Evolutionary conservation across 1,140 invertebrate species (phyloP), one percentile per base, ranked within the genome.

Genomic region (Epicauta chinensis): DNA sequence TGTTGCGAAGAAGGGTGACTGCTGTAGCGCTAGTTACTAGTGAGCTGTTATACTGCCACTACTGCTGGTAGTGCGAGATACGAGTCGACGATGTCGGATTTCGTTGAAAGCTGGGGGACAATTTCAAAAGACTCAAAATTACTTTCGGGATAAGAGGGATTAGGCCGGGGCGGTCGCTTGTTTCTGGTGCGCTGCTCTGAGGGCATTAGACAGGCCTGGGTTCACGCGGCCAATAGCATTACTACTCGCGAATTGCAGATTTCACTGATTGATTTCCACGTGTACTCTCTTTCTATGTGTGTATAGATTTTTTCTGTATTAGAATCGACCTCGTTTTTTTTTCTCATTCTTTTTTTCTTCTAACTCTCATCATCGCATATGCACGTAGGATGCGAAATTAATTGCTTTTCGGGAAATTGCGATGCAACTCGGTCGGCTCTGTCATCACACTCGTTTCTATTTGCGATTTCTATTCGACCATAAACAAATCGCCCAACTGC

Each of bases 41-140:
- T 23, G 7, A 4, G 17, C 17, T 23, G 17, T 7, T 23, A 23
- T 23, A 2, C 23, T 23, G 23, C 23, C 7, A 23, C 2, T 3
- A 52, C 51, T 60, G 45, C 61, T 66, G 62, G 49, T 41, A 51
- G 47, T 53, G 59, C 60, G 64, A 67, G 66, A 68, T 68, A 69
- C 62, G 62, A 57, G 40, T 57, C 56, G 51, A 40, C 55, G 54
- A 50, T 50, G 58, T 40, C 59, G 67, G 64, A 64, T 68, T 69
- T 67, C 51, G 58, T 58, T 62, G 64, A 65, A 63, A 66, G 64
- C 65, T 59, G 63, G 64, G 68, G 68, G 65, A 63, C 63, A 63
- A 65, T 69, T 70, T 70, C 68, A 70, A 70, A 70, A 69, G 68
- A 70, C 68, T 69, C 67, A 68, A 70, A 70, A 70, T 70, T 70